Base-by-base conservation (phyloP, 2,888 invertebrate species). In the Coleophora flavipennella region DNA sequence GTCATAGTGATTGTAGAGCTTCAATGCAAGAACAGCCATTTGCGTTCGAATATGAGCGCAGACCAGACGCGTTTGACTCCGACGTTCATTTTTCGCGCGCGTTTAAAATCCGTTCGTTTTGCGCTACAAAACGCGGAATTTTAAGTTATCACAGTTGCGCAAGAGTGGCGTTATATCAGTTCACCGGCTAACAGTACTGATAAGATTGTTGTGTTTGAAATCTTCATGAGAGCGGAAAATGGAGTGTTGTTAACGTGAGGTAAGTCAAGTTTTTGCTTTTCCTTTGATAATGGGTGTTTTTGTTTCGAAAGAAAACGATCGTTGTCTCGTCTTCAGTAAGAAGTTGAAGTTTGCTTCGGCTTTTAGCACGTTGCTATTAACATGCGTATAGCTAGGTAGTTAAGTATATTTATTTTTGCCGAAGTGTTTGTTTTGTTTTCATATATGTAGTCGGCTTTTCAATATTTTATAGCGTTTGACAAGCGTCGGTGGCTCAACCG, bases 211-310 rank as follows among this genome's bases (percentile, higher is more conserved):
- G 58, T 51, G 52, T 54, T 57, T 52, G 55, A 56, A 48, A 46
- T 47, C 49, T 38, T 47, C 51, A 55, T 61, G 57, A 57, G 57
- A 57, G 41, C 43, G 56, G 59, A 63, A 63, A 66, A 81, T 80
- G 80, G 76, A 74, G 67, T 76, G 67, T 60, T 67, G 71, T 72
- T 80, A 73, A 54, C 57, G 59, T 79, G 53, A 76, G 75, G 59
- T 79, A 54, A 76, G 75, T 64, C 63, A 52, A 42, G 50, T 44
- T 35, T 42, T 42, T 57, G 59, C 57, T 51, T 59, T 57, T 59
- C 58, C 58, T 57, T 50, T 58, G 54, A 56, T 58, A 54, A 60
- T 59, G 57, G 39, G 45, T 55, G 54, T 67, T 70, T 65, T 62
- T 66, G 55, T 57, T 63, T 57, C 31, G 34, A 20, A 6, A 20